phyloP scores from a whole-genome alignment of 2,888 invertebrate genomes.

The Sinhomidia bicolor region DNA sequence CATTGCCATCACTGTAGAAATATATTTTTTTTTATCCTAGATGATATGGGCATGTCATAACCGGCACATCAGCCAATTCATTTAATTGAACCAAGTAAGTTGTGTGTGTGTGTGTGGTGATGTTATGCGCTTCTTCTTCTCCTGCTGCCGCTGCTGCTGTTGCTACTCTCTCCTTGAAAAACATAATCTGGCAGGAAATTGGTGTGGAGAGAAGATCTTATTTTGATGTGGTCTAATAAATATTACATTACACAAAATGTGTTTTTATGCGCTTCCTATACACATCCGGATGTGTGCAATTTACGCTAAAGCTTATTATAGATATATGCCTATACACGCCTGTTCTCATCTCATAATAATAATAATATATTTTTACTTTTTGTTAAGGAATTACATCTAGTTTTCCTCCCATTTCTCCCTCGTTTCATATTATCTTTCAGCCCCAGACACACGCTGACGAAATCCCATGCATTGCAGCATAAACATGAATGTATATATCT shows the following conservation, averaged over 20 bases:
- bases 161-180: too few relatives aligned
- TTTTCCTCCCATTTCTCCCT: neutral
- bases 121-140: too few relatives aligned
- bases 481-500: neutral
- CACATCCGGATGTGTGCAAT: constrained; percentile 1
- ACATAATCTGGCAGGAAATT: constrained; percentile 64
- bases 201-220: constrained; percentile 62
- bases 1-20: too few relatives aligned
- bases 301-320: neutral
- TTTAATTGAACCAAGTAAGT: constrained; percentile 56
- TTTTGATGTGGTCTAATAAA: constrained; percentile 68
- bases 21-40: too few relatives aligned
- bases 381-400: neutral
- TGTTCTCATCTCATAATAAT: too few relatives aligned
- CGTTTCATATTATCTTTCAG: neutral
- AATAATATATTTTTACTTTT: neutral
- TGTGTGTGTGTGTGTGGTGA: neutral
- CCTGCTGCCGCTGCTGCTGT: neutral
- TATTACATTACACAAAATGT: constrained; percentile 62
- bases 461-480: neutral
- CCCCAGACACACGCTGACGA: too few relatives aligned
- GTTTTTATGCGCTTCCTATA: constrained; percentile 20
- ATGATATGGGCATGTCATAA: neutral
- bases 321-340: too few relatives aligned
- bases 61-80: constrained; percentile 56